These are phyloP conservation scores for Polyommatus icarus DNA, from an alignment of 2,888 invertebrate genomes.

Conservation along the genomic window DNA sequence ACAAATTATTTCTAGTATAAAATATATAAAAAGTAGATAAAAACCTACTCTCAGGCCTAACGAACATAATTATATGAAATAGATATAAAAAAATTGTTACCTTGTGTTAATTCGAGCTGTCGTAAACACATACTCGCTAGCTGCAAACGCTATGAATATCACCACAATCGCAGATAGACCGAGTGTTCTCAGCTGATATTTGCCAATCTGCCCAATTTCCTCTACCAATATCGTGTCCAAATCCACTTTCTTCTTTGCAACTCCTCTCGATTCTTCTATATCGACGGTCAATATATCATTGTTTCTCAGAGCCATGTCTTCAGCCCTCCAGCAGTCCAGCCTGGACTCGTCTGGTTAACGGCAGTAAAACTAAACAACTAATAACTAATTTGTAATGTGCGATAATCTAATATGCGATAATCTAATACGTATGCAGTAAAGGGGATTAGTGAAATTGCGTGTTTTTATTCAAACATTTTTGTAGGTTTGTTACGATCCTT, in stretches of 20 bases:
- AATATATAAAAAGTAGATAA: no score
- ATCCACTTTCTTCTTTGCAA: conserved; percentile 47
- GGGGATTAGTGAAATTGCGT: no score
- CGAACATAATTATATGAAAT: no score
- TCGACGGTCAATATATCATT: not conserved
- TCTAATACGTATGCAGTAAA: not conserved
- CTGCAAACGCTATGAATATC: conserved; percentile 57
- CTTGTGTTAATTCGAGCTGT: conserved; percentile 64
- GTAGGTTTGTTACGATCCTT: no score
- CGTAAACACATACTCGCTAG: conserved; percentile 64
- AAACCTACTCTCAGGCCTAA: no score
- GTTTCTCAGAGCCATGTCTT: conserved; percentile 13
- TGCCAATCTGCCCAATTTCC: conserved; percentile 67
- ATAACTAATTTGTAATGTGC: not conserved
- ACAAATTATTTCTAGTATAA: no score
- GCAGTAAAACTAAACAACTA: not conserved
- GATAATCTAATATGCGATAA: conserved; percentile 2
- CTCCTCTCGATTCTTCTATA: conserved; percentile 13
- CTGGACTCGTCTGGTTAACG: not conserved
- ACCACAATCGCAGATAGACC: conserved; percentile 50
- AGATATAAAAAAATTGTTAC: conserved; percentile 50
- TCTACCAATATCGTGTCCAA: conserved; percentile 60
- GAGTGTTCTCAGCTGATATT: conserved; percentile 56
- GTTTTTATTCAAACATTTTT: no score
- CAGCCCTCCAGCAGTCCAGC: not conserved